These are phyloP conservation scores for Numenius arquata DNA, from an alignment of 2,113 vertebrate genomes.

Conservation along the genomic window DNA sequence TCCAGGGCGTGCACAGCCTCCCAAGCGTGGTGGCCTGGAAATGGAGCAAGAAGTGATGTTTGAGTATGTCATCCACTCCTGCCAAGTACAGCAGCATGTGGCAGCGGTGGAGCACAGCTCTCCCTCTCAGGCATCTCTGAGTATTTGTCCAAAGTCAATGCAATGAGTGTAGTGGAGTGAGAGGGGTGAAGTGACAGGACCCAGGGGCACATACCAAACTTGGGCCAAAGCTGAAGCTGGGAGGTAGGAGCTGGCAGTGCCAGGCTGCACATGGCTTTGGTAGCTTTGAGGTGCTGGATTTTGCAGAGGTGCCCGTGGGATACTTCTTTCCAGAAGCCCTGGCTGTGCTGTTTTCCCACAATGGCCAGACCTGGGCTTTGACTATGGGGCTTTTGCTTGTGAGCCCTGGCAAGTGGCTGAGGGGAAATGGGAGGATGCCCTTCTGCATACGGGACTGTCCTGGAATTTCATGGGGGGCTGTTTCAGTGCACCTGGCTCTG, in stretches of 20 bases:
- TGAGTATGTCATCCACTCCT: background rate
- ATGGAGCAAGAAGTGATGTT: background rate
- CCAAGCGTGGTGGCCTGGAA: background rate
- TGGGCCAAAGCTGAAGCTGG: background rate
- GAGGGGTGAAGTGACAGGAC: background rate
- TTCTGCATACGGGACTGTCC: background rate
- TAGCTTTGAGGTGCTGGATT: background rate
- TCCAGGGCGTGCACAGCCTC: accelerated
- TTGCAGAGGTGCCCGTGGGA: background rate
- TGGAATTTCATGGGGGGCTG: too few species aligned
- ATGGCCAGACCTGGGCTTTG: background rate
- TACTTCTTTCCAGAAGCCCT: background rate
- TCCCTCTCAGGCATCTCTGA: accelerated
- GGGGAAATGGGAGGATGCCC: accelerated
- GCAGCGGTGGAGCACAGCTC: background rate
- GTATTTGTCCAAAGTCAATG: background rate
- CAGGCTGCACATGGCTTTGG: background rate
- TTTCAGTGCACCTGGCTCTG: background rate
- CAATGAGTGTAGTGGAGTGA: accelerated
- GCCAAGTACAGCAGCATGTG: background rate
- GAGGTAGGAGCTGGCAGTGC: too few species aligned
- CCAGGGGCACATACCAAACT: accelerated
- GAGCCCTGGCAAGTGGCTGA: background rate
- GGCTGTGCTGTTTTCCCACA: background rate
- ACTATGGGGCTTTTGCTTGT: accelerated